These are phyloP conservation scores for Conops quadrifasciatus DNA, from an alignment of 2,888 invertebrate species.

Conservation along the genomic window DNA sequence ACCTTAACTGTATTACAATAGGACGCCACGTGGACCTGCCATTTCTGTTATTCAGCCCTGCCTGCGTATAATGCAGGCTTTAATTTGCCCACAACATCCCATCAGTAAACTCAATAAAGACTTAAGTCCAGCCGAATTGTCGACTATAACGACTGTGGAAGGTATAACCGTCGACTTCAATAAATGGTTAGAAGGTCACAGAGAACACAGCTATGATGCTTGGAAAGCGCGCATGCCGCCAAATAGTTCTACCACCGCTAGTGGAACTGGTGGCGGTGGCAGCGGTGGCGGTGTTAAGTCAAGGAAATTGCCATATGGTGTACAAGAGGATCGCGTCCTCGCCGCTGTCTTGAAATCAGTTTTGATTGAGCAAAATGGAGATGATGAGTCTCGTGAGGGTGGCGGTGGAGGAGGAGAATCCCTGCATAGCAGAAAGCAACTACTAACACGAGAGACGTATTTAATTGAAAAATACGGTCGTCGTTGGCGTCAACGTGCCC, in stretches of 20 bases:
- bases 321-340: slow-evolving; percentile 45
- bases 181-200: slow-evolving; percentile 78
- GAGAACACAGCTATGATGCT: slow-evolving; percentile 73
- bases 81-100: slow-evolving; percentile 76
- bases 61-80: slow-evolving; percentile 85
- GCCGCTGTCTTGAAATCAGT: slow-evolving; percentile 50
- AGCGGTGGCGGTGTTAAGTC: slow-evolving; percentile 15
- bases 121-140: slow-evolving; percentile 67
- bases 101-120: slow-evolving; percentile 69
- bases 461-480: slow-evolving; percentile 79
- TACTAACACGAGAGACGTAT: slow-evolving; percentile 67
- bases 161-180: slow-evolving; percentile 76
- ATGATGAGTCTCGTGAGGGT: slow-evolving; percentile 11
- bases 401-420: slow-evolving; percentile 7
- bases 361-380: slow-evolving; percentile 39
- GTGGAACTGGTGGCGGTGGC: slow-evolving; percentile 45
- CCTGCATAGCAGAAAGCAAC: slow-evolving; percentile 51
- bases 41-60: slow-evolving; percentile 93
- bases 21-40: slow-evolving; percentile 80
- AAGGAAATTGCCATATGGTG: slow-evolving; percentile 33
- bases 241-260: slow-evolving; percentile 44
- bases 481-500: slow-evolving; percentile 70
- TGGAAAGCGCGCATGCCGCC: slow-evolving; percentile 76
- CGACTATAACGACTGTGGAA: slow-evolving; percentile 68
- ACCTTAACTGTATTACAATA: slow-evolving; percentile 35